Evolutionary conservation across 2,113 vertebrate species (phyloP).

Genomic region (Calidris pygmaea): DNA sequence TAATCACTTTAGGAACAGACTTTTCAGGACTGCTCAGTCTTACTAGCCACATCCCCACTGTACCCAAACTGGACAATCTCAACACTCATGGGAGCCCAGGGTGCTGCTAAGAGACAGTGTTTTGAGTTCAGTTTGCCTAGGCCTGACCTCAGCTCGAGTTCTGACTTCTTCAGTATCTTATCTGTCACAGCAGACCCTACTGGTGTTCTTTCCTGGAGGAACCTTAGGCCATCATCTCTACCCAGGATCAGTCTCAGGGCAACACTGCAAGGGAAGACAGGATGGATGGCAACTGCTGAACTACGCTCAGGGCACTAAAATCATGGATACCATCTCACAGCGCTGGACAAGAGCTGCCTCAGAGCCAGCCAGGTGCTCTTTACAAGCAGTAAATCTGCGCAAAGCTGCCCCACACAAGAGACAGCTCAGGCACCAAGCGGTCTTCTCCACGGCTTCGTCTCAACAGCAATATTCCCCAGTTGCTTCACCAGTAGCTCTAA

Average conservation of each 20-base stretch:
- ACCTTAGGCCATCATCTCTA: neutral
- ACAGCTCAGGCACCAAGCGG: rapidly evolving
- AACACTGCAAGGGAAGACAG: neutral
- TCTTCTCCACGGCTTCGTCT: neutral
- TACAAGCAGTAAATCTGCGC: neutral
- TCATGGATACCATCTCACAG: neutral
- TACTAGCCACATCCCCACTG: neutral
- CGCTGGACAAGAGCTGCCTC: neutral
- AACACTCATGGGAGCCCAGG: neutral
- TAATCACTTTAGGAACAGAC: neutral
- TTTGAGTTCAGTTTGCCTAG: neutral
- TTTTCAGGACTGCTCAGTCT: neutral
- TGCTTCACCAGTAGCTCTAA: neutral
- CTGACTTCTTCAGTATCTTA: neutral
- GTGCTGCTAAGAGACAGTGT: neutral
- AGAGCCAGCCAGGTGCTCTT: neutral
- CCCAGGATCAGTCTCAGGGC: neutral
- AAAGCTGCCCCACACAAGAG: neutral
- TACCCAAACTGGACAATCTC: neutral
- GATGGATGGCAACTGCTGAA: neutral
- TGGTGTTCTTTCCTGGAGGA: neutral
- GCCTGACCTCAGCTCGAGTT: neutral
- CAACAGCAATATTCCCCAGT: neutral
- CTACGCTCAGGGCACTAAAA: neutral
- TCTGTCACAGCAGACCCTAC: neutral